Conservation (phyloP, 2,113 vertebrate genomes). For the Gorsachius goisagi region DNA sequence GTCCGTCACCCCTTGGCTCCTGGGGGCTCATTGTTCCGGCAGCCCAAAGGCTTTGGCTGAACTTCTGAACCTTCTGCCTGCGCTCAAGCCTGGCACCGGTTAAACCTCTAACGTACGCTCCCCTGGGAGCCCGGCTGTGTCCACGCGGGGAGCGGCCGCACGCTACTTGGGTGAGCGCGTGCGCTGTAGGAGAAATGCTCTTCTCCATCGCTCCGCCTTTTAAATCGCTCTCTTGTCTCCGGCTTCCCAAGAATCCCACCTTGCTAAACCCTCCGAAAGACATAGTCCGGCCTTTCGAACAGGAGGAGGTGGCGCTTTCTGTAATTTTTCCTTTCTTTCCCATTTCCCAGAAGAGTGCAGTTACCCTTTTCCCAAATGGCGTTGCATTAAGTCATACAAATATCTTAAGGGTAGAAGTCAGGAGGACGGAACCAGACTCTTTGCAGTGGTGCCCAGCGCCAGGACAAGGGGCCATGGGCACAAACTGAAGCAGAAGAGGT, state of each 20-base stretch:
- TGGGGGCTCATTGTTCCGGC: constrained; percentile 3
- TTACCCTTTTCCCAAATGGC: not conserved
- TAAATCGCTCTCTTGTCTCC: not conserved
- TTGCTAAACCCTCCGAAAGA: not conserved
- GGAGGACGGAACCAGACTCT: too few species aligned
- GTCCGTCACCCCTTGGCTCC: constrained; percentile 12
- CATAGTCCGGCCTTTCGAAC: not conserved
- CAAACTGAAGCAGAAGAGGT: too few species aligned
- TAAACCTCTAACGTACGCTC: accelerated
- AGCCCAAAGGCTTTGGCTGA: constrained; percentile 10
- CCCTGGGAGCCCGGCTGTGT: not conserved
- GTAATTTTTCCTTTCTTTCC: not conserved
- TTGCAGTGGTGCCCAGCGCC: too few species aligned
- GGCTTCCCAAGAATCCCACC: not conserved
- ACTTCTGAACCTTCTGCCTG: not conserved
- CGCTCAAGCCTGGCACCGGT: not conserved
- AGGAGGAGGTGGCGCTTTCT: not conserved
- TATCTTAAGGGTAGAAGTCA: too few species aligned
- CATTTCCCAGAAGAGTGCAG: not conserved
- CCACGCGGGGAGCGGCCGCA: accelerated
- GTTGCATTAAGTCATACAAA: not conserved
- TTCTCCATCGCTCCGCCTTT: not conserved
- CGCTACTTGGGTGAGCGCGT: accelerated
- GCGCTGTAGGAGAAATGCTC: accelerated
- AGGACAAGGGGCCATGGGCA: too few species aligned